Evolutionary conservation across 2,113 vertebrate species (phyloP).

Genomic region (Larimichthys polyactis): DNA sequence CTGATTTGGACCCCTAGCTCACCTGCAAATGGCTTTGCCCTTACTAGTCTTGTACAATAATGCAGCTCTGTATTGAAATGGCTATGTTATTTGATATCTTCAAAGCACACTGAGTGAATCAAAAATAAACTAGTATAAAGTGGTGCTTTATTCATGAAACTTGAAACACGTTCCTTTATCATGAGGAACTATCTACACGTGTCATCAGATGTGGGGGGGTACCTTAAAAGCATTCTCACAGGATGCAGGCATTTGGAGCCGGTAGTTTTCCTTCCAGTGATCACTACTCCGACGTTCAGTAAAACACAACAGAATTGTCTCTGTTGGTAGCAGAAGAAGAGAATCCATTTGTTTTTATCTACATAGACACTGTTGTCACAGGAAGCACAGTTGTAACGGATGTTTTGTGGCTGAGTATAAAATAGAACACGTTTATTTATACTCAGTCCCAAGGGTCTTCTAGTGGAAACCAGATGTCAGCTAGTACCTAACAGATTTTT

Average conservation of each 20-base stretch:
- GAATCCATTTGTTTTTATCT: background rate
- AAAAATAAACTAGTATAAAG: constrained; percentile 78
- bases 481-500: constrained; percentile 12
- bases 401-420: constrained; percentile 28
- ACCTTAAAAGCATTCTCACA: background rate
- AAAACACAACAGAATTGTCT: background rate
- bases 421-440: background rate
- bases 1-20: constrained; percentile 59
- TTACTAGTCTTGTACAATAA: constrained; percentile 71
- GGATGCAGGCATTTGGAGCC: constrained; percentile 10
- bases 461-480: constrained; percentile 13
- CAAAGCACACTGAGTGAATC: constrained; percentile 74
- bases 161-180: constrained; percentile 65
- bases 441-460: background rate
- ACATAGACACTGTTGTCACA: background rate
- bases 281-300: constrained; percentile 2
- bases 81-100: constrained; percentile 76
- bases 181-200: constrained; percentile 20
- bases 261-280: constrained; percentile 17
- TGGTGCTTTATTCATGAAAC: constrained; percentile 79
- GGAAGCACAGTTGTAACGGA: constrained; percentile 1
- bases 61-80: constrained; percentile 74
- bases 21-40: constrained; percentile 69
- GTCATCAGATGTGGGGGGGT: constrained; percentile 34
- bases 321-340: background rate